A percentile compares a stretch with the other conserved stretches of the same genome.
Evolutionary conservation across 2,888 invertebrate genomes (phyloP).

Genomic region (Drosophila phalerata): DNA sequence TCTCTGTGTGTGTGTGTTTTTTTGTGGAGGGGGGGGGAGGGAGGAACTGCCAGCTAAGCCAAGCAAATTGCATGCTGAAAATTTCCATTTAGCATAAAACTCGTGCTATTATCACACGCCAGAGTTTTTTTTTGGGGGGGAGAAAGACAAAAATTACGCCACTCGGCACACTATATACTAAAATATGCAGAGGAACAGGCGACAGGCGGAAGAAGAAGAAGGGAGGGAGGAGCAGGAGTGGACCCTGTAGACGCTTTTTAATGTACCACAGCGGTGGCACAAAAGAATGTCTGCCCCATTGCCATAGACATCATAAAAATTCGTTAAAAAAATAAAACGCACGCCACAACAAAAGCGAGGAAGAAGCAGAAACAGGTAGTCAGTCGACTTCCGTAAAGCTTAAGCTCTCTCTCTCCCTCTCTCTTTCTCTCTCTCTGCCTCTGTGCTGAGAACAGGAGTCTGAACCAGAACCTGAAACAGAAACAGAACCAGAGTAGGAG

Average conservation of each 20-base stretch:
- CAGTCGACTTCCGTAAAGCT: conserved; percentile 71
- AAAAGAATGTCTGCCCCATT: conserved; percentile 78
- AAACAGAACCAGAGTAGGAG: not conserved
- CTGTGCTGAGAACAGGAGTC: not conserved
- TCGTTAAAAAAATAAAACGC: conserved; percentile 70
- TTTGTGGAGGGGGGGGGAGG: not conserved
- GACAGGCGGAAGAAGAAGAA: not conserved
- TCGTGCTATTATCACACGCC: conserved; percentile 70
- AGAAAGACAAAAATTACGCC: conserved; percentile 74
- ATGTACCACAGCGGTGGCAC: conserved; percentile 74
- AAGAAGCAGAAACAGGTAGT: conserved; percentile 29
- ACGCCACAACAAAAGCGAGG: conserved; percentile 63
- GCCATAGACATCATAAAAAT: conserved; percentile 82
- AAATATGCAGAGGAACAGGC: conserved; percentile 61
- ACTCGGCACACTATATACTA: conserved; percentile 74
- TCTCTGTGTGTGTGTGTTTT: conserved; percentile 1
- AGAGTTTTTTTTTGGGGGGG: conserved; percentile 14
- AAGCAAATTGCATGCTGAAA: conserved; percentile 74
- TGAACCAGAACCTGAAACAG: not conserved
- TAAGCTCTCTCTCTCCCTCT: no score
- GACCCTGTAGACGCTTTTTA: conserved; percentile 77
- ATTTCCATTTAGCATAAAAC: conserved; percentile 82
- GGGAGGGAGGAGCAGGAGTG: conserved; percentile 17
- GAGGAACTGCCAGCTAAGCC: conserved; percentile 43
- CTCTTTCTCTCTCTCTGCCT: no score